phyloP scores from a whole-genome alignment of 2,113 vertebrate species.

The Tyrannus savana region DNA sequence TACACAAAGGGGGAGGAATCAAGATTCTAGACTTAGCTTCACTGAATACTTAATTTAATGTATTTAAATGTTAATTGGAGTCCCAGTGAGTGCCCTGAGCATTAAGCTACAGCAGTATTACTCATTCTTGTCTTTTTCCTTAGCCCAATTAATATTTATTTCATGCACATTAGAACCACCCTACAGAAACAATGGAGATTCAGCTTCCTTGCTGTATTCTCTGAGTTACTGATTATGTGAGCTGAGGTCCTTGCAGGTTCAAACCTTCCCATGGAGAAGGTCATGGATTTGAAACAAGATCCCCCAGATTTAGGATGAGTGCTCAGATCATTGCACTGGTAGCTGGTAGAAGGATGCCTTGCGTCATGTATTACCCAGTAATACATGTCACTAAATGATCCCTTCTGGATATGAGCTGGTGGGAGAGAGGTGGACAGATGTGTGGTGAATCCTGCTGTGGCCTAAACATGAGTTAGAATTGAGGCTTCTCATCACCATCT shows the following conservation, averaged over 20 bases:
- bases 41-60: slow-evolving; percentile 37
- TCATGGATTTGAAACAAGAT: neutral
- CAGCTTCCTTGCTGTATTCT: neutral
- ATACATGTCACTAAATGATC: neutral
- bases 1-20: neutral
- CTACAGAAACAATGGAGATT: neutral
- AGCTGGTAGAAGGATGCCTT: neutral
- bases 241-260: neutral
- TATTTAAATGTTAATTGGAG: slow-evolving; percentile 63
- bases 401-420: neutral
- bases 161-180: neutral
- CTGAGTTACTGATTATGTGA: neutral
- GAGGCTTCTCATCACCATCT: neutral
- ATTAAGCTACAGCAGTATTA: slow-evolving; percentile 7
- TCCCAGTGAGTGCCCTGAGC: slow-evolving; percentile 25
- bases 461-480: fast-evolving
- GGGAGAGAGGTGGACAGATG: neutral
- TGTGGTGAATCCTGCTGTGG: neutral
- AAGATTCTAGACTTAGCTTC: slow-evolving; percentile 1
- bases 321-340: neutral
- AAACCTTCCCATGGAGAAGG: neutral
- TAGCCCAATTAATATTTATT: slow-evolving; percentile 41
- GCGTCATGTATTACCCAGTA: neutral
- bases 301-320: neutral
- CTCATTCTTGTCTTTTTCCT: slow-evolving; percentile 27